Conservation (phyloP, 2,888 invertebrate species). For the Antitype chi region DNA sequence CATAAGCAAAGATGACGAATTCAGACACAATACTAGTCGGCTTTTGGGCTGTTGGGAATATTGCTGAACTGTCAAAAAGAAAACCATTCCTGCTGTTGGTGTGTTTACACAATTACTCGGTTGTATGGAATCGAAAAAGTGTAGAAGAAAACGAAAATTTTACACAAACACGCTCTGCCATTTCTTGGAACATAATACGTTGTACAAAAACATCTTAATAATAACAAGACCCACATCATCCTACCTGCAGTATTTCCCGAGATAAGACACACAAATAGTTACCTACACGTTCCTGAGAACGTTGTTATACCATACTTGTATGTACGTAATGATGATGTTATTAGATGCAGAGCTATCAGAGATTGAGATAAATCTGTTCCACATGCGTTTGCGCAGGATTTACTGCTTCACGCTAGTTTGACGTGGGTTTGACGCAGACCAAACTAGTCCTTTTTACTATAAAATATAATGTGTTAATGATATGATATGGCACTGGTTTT, state of each 20-base stretch:
- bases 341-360: constrained; percentile 34
- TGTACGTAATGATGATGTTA: constrained; percentile 21
- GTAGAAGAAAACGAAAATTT: background rate
- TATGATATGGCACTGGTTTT: background rate
- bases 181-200: background rate
- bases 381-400: constrained; percentile 14
- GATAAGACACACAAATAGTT: constrained; percentile 17
- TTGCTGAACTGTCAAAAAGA: no score
- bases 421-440: constrained; percentile 18
- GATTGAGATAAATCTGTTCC: constrained; percentile 36
- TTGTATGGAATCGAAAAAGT: background rate
- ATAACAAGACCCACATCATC: background rate
- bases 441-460: background rate
- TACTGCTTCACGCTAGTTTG: constrained; percentile 1
- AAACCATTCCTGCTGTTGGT: no score
- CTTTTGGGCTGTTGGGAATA: background rate
- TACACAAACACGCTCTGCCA: background rate
- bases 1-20: background rate
- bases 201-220: background rate
- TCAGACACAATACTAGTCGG: no score
- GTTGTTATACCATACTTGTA: constrained; percentile 4
- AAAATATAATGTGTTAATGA: background rate
- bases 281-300: constrained; percentile 6
- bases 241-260: constrained; percentile 17
- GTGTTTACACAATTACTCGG: no score